phyloP scores from a whole-genome alignment of 2,888 invertebrate genomes.

The Bedellia somnulentella region DNA sequence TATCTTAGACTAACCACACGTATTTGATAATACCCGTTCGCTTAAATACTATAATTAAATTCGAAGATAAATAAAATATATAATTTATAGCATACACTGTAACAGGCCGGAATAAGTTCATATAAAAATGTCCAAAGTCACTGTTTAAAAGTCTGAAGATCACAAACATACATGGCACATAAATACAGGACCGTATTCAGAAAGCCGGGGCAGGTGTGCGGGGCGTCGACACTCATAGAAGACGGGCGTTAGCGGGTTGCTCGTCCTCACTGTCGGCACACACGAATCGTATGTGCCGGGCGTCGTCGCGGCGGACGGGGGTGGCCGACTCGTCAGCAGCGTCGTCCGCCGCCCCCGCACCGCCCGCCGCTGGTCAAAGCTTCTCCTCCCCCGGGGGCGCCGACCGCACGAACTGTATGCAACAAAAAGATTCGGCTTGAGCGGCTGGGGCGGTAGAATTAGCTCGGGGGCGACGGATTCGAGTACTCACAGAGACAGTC shows the following conservation, averaged over 20 bases:
- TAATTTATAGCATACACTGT: too few relatives aligned
- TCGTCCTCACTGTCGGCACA: constrained; percentile 45
- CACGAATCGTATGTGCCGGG: constrained; percentile 45
- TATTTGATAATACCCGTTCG: too few relatives aligned
- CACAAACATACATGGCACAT: not conserved
- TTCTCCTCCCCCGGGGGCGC: constrained; percentile 15
- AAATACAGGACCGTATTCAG: constrained; percentile 3
- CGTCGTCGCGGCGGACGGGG: constrained; percentile 9
- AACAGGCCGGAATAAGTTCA: too few relatives aligned
- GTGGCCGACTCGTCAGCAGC: not conserved
- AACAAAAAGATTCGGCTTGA: not conserved
- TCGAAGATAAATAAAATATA: too few relatives aligned
- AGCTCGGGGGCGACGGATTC: not conserved
- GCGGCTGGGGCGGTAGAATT: not conserved
- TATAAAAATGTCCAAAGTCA: not conserved
- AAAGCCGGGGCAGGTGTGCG: constrained; percentile 7
- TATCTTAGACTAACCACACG: too few relatives aligned
- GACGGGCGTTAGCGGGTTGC: constrained; percentile 26
- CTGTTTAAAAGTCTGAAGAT: not conserved
- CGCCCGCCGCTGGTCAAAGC: constrained; percentile 4
- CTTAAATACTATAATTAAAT: too few relatives aligned
- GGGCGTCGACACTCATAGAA: constrained; percentile 19
- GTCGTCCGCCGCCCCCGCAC: constrained; percentile 8
- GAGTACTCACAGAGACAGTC: constrained; percentile 78
- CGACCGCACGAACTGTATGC: constrained; percentile 76